Conservation (phyloP, 2,888 invertebrate genomes). For the Drosophila nigricruria region DNA sequence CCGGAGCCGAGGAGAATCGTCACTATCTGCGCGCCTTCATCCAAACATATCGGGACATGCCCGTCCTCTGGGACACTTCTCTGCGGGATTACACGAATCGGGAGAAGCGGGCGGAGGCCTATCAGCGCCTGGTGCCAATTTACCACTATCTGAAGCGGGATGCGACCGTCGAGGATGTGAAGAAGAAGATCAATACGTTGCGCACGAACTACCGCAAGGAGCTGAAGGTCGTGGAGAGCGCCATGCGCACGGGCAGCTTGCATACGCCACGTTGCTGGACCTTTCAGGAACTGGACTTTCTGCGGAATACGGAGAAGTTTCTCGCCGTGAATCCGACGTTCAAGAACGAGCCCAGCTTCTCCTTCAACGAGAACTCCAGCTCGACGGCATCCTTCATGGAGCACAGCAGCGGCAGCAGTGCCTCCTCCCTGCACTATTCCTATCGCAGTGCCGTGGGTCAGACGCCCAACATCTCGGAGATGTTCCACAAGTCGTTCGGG, state of each 20-base stretch:
- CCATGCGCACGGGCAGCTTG: constrained; percentile 73
- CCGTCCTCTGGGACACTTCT: constrained; percentile 83
- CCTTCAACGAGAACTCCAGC: constrained; percentile 75
- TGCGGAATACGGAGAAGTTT: constrained; percentile 82
- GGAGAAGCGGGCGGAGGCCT: constrained; percentile 82
- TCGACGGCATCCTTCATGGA: constrained; percentile 73
- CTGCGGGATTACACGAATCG: constrained; percentile 83
- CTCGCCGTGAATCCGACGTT: constrained; percentile 78
- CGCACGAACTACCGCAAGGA: constrained; percentile 84
- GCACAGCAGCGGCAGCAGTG: constrained; percentile 32
- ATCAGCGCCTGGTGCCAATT: constrained; percentile 79
- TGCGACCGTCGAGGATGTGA: constrained; percentile 84
- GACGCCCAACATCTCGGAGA: constrained; percentile 79
- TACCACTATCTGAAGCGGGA: constrained; percentile 82
- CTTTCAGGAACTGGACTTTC: constrained; percentile 81
- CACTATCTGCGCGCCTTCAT: constrained; percentile 82
- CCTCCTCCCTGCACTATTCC: constrained; percentile 52
- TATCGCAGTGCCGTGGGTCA: constrained; percentile 53
- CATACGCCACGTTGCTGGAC: constrained; percentile 83
- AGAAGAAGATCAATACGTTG: constrained; percentile 84
- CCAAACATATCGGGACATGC: constrained; percentile 81
- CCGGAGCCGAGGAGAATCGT: constrained; percentile 82
- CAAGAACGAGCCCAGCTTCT: constrained; percentile 65
- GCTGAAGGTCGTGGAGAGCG: constrained; percentile 81
- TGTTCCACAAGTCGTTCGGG: constrained; percentile 83